Conservation (phyloP, 2,888 invertebrate genomes). For the Ferrisia virgata region DNA sequence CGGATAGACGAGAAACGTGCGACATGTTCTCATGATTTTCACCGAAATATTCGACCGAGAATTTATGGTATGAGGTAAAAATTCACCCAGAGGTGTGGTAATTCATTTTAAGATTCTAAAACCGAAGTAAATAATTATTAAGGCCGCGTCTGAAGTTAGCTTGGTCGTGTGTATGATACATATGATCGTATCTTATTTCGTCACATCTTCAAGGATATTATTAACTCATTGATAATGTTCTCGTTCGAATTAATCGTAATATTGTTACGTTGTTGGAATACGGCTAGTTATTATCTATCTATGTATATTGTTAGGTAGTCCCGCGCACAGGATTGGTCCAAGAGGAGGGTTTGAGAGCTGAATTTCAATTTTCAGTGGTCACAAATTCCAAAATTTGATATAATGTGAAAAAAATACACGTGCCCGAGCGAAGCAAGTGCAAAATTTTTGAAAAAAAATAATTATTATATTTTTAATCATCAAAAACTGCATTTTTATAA, state of each 20-base stretch:
- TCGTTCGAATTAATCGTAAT: not conserved
- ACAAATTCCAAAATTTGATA: too few species aligned
- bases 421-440: too few species aligned
- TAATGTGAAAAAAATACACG: too few species aligned
- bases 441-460: too few species aligned
- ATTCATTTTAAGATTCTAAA: conserved; percentile 28
- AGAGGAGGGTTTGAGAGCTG: too few species aligned
- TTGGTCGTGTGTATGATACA: not conserved
- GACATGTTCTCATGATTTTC: not conserved
- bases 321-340: too few species aligned
- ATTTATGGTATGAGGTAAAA: not conserved
- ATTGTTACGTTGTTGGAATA: not conserved
- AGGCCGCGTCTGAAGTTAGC: conserved; percentile 39
- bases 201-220: conserved; percentile 22
- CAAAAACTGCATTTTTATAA: too few species aligned
- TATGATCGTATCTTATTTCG: conserved; percentile 13
- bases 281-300: too few species aligned
- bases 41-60: not conserved
- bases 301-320: too few species aligned
- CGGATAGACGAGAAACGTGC: not conserved
- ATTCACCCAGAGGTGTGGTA: not conserved
- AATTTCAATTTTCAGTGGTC: too few species aligned
- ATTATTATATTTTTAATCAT: too few species aligned
- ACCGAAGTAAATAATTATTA: conserved; percentile 39
- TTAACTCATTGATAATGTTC: conserved; percentile 31